Conservation (phyloP, 1,140 invertebrate genomes). For the Agrypnia vestita region DNA sequence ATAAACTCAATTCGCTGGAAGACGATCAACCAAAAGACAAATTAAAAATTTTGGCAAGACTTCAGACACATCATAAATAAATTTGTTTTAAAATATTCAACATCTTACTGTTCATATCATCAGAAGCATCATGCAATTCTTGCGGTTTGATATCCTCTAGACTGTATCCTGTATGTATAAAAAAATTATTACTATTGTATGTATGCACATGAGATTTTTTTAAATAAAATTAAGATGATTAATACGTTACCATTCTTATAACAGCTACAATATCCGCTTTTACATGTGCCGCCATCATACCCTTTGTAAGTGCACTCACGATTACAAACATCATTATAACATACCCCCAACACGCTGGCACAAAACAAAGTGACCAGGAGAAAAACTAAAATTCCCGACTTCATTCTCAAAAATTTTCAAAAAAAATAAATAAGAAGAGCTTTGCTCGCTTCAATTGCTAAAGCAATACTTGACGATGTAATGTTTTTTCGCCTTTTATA, state of each 20-base stretch:
- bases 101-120: neutral
- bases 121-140: neutral
- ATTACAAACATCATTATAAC: conserved; percentile 13
- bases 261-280: neutral
- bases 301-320: neutral
- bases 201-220: neutral
- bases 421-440: neutral
- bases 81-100: no score
- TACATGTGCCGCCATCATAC: conserved; percentile 11
- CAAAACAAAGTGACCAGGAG: neutral
- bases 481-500: neutral
- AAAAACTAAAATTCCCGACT: neutral
- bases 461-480: neutral
- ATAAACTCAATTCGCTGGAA: no score
- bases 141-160: neutral
- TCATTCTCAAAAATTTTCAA: conserved; percentile 15
- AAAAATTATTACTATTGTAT: neutral
- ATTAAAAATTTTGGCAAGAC: no score
- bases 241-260: conserved; percentile 20
- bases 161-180: neutral
- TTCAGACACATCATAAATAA: no score
- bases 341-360: neutral
- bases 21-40: no score
- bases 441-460: neutral
- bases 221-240: neutral